A percentile compares a stretch with the other conserved stretches of the same genome.
These are phyloP conservation scores for Rhegmatorhina hoffmannsi DNA, from an alignment of 2,113 vertebrate genomes.

Conservation along the genomic window DNA sequence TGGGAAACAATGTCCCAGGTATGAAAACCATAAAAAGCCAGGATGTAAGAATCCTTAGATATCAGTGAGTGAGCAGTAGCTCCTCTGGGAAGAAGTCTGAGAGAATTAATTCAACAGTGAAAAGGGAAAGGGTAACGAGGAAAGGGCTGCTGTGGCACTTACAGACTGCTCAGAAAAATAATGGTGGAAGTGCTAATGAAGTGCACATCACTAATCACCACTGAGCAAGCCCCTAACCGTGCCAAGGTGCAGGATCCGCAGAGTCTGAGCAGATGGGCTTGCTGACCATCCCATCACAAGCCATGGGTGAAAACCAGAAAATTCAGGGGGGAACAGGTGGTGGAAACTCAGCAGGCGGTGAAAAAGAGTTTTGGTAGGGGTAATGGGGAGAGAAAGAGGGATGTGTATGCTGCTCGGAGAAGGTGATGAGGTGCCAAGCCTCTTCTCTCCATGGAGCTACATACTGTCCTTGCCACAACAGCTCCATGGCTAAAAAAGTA, in stretches of 20 bases:
- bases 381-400: neutral
- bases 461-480: neutral
- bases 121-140: neutral
- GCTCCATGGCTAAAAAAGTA: neutral
- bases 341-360: neutral
- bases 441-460: neutral
- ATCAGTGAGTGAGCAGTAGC: neutral
- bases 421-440: neutral
- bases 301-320: neutral
- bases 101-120: conserved; percentile 11
- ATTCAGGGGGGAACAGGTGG: neutral
- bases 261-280: neutral
- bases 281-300: neutral
- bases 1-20: neutral
- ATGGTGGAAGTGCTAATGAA: neutral
- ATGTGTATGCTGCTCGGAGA: neutral
- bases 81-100: neutral
- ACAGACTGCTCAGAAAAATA: neutral
- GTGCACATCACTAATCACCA: neutral
- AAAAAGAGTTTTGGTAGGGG: neutral
- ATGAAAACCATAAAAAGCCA: conserved; percentile 17
- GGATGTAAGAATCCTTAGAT: neutral
- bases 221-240: neutral
- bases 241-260: neutral
- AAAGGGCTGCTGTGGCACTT: neutral